Evolutionary conservation across 2,888 invertebrate genomes (phyloP), one percentile per base, ranked within the genome.

Genomic region (Hoplodrina ambigua): DNA sequence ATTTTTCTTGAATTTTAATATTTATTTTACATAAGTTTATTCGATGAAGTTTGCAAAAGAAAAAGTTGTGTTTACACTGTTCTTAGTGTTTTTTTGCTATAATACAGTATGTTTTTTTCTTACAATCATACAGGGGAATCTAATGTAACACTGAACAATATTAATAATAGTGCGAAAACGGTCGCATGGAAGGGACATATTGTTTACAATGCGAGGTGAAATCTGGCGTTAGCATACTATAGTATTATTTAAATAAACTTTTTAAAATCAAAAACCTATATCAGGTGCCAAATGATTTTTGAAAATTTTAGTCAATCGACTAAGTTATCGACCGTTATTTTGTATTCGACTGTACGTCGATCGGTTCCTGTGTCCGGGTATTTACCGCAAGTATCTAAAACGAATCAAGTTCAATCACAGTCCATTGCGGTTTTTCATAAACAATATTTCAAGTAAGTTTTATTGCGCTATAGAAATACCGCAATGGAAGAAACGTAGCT

Each of bases 191-290:
- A 53, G n/a, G 13, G 13, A 25, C 41, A 53, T 41, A 11, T 64
- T 71, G 5, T 53, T 53, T 33, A 64, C 46, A 53, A 19, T 58
- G 20, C 30, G 13, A 49, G 46, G 63, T 69, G 67, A 74, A 80
- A 79, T 82, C 80, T 70, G 80, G 75, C 56, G 70, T 74, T 79
- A 71, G 70, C 69, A 64, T 82, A 68, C 69, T 65, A 53, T 69
- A 82, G 71, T 80, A 69, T 82, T 82, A 80, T 72, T 75, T 72
- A 63, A 66, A 53, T 59, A 60, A 69, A 65, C 53, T 41, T 72
- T 54, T 15, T 50, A 5, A 67, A 69, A 69, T 69, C 55, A 62
- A 67, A 67, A 41, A 75, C 69, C 67, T 62, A 17, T 54, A 49
- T 62, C 33, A 64, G 83, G 74, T 81, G 75, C 65, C 80, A 80